Base-by-base conservation (phyloP, 2,113 vertebrate genomes). In the Engystomops pustulosus region DNA sequence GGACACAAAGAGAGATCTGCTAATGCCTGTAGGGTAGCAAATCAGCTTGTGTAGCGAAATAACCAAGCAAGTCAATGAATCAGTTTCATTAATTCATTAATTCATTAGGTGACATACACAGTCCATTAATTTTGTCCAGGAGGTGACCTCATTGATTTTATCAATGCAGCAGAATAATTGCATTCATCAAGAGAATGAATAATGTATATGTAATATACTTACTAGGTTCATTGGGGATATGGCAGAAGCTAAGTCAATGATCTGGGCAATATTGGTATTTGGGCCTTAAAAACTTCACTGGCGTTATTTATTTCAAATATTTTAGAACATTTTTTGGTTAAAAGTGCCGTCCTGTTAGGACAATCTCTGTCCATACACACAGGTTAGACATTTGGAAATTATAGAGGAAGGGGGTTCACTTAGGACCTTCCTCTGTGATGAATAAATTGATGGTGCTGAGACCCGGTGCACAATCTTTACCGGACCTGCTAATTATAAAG, bases 61-160 rank as follows among this genome's bases (percentile, higher is more conserved):
- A 38, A 70, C 41, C 23, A 11, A 23, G 6, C 36, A 11, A 70
- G 68, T 70, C 36, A 41, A 44, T 70, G 1, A 41, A 41, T 70
- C 68, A 23, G n/a, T 70, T 70, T 15, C 20, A n/a, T n/a, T 38
- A 38, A 9, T 38, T 69, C 15, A 69, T n/a, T 69, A 69, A 69
- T n/a, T n/a, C n/a, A n/a, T 41, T 4, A 41, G 11, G 10, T 41
- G 36, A 70, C 68, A 23, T n/a, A 3, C 20, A 12, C 68, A 70
- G 34, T 70, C 30, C 10, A 70, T 70, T 70, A 70, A 70, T 70
- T 20, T n/a, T 18, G 23, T 2, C 36, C 68, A 23, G 34, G 34
- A 70, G 68, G n/a, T 70, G 34, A 23, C 36, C 36, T 70, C n/a
- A n/a, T 70, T 70, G 36, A 70, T 70, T 38, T 44, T 23, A 70